A percentile compares a stretch with the other conserved stretches of the same genome.
These are phyloP conservation scores for Hemistola chrysoprasaria DNA, from an alignment of 2,888 invertebrate genomes.

Conservation along the genomic window DNA sequence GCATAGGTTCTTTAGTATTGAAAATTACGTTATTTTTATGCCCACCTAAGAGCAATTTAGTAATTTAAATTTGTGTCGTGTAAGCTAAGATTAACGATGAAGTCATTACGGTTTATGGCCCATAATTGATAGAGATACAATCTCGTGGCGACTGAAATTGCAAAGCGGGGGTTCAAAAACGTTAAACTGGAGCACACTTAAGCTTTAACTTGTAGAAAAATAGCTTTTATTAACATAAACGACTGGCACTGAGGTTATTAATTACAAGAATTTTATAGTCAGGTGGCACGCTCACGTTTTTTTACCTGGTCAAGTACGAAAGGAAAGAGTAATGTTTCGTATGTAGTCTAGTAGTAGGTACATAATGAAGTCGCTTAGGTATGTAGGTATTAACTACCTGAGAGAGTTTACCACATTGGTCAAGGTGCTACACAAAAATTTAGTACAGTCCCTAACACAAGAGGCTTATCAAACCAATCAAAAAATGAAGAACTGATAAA, in stretches of 20 bases:
- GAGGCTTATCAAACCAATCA: no score
- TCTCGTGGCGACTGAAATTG: conserved; percentile 72
- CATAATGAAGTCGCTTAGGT: no score
- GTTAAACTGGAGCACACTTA: conserved; percentile 49
- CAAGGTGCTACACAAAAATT: no score
- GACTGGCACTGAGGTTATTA: conserved; percentile 71
- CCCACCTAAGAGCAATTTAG: conserved; percentile 51
- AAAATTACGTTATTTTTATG: no score
- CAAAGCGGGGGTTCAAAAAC: conserved; percentile 71
- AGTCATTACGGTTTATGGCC: conserved; percentile 80
- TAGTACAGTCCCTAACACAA: no score
- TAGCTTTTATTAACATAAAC: conserved; percentile 61
- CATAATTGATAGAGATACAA: conserved; percentile 80
- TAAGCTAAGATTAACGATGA: conserved; percentile 78
- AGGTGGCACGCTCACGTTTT: conserved; percentile 56
- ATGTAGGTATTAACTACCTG: no score
- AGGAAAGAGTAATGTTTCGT: no score
- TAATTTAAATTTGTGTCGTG: conserved; percentile 77
- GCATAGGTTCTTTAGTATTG: no score
- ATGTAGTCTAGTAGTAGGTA: no score
- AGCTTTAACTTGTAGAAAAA: conserved; percentile 73
- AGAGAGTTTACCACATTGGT: no score
- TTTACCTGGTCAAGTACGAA: no score
- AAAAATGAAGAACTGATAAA: no score
- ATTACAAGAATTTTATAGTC: conserved; percentile 70